Base-by-base conservation (phyloP, 2,797 vertebrate genomes). In the Sebastes kiyomatsui region DNA sequence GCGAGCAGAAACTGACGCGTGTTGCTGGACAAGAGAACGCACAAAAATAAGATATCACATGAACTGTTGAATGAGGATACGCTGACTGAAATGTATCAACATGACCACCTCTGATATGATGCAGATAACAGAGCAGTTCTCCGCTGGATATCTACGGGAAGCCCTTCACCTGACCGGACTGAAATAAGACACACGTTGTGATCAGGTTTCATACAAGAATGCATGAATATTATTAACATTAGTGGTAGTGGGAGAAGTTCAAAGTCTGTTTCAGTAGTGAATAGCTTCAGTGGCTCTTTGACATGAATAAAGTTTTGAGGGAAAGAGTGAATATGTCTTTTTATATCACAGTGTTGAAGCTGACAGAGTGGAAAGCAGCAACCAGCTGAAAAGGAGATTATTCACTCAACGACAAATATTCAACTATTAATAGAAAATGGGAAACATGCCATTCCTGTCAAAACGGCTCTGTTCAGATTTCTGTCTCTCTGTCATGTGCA, bases 381-480 rank as follows among this genome's bases (percentile, higher is more conserved):
- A 49, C 27, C 6, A 18, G 16, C 46, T 62, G 68, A 68, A 74
- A 30, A 25, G 33, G 25, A 73, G n/a, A 27, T 18, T 46, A 77
- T 67, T 67, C 55, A 72, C 32, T 68, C 56, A 22, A 64, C 38
- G 27, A 62, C 33, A 80, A 35, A 73, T 54, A 77, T 77, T 64
- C 5, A 0, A 72, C 78, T 72, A 85, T 83, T 74, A 81, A 75
- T 72, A 82, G 69, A 80, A 84, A 88, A 84, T 10, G 80, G 80
- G 72, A 52, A 69, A 58, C 67, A 62, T 68, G 82, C 72, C 78
- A 79, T 38, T 78, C 46, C 82, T 90, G 79, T 92, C 85, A 80
- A 22, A 87, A 64, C 77, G 7, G 28, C 66, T 86, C 32, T 33
- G 28, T 68, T 86, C 73, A 27, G 65, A 78, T 25, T 25, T 77